Conservation (phyloP, 1,140 invertebrate species). For the Bombus terrestris region DNA sequence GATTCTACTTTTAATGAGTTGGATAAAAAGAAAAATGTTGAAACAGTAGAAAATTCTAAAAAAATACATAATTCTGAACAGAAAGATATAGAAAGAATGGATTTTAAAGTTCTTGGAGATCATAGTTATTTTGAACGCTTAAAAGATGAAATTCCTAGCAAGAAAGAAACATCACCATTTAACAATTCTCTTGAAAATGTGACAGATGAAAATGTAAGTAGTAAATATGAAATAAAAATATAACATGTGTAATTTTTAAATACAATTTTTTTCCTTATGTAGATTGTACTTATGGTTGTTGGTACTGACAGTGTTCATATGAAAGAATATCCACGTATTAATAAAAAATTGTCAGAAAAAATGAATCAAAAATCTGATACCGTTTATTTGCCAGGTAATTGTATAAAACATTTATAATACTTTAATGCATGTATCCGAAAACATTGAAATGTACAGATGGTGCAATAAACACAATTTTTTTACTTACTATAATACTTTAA, state of each 20-base stretch:
- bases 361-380: constrained; percentile 44
- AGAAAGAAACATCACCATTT: constrained; percentile 55
- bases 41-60: constrained; percentile 61
- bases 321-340: constrained; percentile 77
- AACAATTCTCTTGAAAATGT: constrained; percentile 69
- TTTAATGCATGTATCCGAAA: not conserved
- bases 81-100: constrained; percentile 47
- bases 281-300: constrained; percentile 82
- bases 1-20: constrained; percentile 73
- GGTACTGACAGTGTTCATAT: constrained; percentile 77
- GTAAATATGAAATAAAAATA: constrained; percentile 15
- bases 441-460: too few relatives aligned
- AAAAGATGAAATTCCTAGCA: constrained; percentile 63
- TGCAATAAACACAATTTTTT: too few relatives aligned
- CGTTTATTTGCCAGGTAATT: constrained; percentile 47
- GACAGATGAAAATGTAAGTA: constrained; percentile 76
- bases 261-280: constrained; percentile 66
- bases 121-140: constrained; percentile 79
- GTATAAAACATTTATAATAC: constrained; percentile 1
- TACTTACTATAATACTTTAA: not conserved
- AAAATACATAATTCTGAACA: constrained; percentile 47
- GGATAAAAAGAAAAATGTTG: constrained; percentile 66
- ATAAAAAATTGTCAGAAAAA: constrained; percentile 66
- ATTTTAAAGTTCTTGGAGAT: constrained; percentile 74
- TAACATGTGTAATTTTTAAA: constrained; percentile 15